These are phyloP conservation scores for Falco punctatus DNA, from an alignment of 2,113 vertebrate species.

Conservation along the genomic window DNA sequence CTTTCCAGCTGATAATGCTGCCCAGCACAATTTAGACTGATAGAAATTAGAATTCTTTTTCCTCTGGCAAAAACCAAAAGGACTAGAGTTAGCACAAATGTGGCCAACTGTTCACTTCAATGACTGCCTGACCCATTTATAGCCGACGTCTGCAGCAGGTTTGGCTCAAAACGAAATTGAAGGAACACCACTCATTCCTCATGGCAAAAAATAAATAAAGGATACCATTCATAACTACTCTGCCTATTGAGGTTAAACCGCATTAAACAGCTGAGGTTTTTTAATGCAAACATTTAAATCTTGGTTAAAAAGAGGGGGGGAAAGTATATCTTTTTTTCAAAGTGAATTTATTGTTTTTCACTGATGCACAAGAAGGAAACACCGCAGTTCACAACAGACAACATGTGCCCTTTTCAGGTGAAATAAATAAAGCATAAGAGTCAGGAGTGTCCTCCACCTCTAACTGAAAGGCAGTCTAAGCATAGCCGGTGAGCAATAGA, in stretches of 20 bases:
- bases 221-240: neutral
- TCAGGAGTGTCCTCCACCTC: neutral
- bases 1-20: conserved; percentile 97
- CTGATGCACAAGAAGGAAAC: neutral
- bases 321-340: neutral
- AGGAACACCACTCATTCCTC: conserved; percentile 5
- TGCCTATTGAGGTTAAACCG: neutral
- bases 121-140: conserved; percentile 82
- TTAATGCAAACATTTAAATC: neutral
- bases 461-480: neutral
- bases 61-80: conserved; percentile 83
- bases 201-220: neutral
- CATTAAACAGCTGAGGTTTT: neutral
- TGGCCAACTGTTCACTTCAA: conserved; percentile 82
- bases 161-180: conserved; percentile 17
- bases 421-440: neutral
- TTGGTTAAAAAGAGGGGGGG: neutral
- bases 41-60: conserved; percentile 95
- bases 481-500: neutral
- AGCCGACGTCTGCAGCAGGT: neutral
- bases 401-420: neutral
- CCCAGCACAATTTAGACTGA: conserved; percentile 96
- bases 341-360: neutral
- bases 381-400: neutral
- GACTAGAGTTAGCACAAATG: conserved; percentile 80